Conservation (phyloP, 2,888 invertebrate genomes). For the Malthinus seriepunctatus region DNA sequence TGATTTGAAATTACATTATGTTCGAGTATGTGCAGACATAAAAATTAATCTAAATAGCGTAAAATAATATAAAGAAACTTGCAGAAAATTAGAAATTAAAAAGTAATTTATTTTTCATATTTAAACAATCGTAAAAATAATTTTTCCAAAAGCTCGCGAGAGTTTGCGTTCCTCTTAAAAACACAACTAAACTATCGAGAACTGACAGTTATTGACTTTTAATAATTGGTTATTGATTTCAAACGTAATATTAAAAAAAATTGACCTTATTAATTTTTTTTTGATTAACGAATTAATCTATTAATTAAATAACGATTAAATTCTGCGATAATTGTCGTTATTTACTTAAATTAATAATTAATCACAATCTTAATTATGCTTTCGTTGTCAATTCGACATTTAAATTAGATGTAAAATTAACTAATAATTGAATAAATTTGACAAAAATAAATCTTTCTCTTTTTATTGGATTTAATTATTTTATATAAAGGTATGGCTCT, state of each 20-base stretch:
- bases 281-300: slow-evolving; percentile 5
- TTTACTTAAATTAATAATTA: slow-evolving; percentile 5
- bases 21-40: no score
- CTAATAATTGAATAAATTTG: no score
- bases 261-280: not conserved
- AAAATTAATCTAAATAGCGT: no score
- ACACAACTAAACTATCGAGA: not conserved
- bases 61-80: no score
- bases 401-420: not conserved
- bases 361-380: slow-evolving; percentile 2
- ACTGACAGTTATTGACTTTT: slow-evolving; percentile 3
- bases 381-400: not conserved
- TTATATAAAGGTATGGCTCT: no score
- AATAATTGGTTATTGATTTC: slow-evolving; percentile 4
- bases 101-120: no score
- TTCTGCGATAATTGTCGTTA: not conserved
- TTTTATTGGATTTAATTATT: no score
- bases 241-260: not conserved
- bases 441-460: no score
- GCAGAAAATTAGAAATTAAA: no score
- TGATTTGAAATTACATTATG: no score
- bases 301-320: slow-evolving; percentile 5
- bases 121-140: no score
- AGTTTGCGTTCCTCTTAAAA: not conserved
- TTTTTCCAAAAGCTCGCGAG: no score